These are phyloP conservation scores for Hepsetus odoe DNA, from an alignment of 2,113 vertebrate genomes.

Conservation along the genomic window DNA sequence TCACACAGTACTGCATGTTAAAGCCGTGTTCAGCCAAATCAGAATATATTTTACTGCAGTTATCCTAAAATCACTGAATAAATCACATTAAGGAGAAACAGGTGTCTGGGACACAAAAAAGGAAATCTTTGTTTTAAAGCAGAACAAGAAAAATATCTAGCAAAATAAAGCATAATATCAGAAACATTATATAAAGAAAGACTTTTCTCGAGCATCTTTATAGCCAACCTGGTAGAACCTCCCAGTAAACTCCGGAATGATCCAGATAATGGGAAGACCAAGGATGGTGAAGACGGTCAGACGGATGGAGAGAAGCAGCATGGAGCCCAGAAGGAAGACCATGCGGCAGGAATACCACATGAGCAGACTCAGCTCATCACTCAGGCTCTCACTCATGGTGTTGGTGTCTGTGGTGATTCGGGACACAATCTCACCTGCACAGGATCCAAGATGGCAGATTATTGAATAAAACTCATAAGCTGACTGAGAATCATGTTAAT, in stretches of 20 bases:
- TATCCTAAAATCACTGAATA: too few relatives aligned
- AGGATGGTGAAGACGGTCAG: constrained; percentile 75
- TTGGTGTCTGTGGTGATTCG: constrained; percentile 80
- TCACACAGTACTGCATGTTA: too few relatives aligned
- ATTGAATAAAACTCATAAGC: too few relatives aligned
- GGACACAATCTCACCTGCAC: constrained; percentile 78
- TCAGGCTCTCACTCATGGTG: constrained; percentile 76
- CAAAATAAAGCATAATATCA: too few relatives aligned
- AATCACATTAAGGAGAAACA: too few relatives aligned
- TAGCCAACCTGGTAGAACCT: constrained; percentile 73
- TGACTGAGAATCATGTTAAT: not conserved
- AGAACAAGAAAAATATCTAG: too few relatives aligned
- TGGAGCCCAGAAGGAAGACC: constrained; percentile 73
- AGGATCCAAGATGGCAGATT: not conserved
- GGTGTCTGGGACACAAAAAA: too few relatives aligned
- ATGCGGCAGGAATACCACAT: constrained; percentile 79
- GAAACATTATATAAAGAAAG: too few relatives aligned
- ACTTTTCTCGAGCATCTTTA: too few relatives aligned
- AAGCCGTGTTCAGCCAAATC: too few relatives aligned
- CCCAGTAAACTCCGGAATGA: constrained; percentile 72
- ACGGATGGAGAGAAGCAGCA: constrained; percentile 74
- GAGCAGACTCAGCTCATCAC: constrained; percentile 74
- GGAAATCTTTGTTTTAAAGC: too few relatives aligned
- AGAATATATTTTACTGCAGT: too few relatives aligned
- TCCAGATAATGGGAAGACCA: constrained; percentile 76